phyloP scores from a whole-genome alignment of 2,797 vertebrate species.

The Acanthis flammea region DNA sequence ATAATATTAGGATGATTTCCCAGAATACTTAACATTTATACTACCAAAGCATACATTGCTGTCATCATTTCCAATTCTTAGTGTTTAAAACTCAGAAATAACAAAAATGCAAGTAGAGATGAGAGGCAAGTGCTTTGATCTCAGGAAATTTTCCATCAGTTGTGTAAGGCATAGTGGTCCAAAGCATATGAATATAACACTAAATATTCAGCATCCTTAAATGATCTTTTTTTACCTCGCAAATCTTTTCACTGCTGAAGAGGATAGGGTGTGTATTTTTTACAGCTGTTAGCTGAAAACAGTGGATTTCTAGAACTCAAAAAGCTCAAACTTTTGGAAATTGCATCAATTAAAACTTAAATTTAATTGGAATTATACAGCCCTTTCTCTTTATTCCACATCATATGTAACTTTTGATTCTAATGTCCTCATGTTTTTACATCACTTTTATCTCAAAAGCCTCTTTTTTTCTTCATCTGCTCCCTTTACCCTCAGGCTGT shows the following conservation, averaged over 20 bases:
- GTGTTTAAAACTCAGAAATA: neutral
- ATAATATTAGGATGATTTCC: neutral
- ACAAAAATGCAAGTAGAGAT: neutral
- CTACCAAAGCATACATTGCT: neutral
- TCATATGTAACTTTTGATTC: neutral
- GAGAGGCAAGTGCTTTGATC: neutral
- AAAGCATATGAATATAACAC: neutral
- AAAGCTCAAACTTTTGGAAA: neutral
- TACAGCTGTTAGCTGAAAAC: neutral
- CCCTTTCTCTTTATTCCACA: neutral
- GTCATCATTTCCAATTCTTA: neutral
- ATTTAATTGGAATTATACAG: neutral
- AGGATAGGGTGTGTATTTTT: neutral
- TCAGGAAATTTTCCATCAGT: neutral
- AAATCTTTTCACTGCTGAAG: neutral
- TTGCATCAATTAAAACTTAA: neutral
- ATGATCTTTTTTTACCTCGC: neutral
- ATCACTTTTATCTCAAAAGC: neutral
- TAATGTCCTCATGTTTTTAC: neutral
- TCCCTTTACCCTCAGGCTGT: neutral
- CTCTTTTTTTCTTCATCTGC: neutral
- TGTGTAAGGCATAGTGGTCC: neutral
- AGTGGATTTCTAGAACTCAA: neutral
- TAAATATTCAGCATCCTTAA: neutral
- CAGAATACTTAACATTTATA: neutral